Evolutionary conservation across 2,113 vertebrate genomes (phyloP), one percentile per base, ranked within the genome.

Genomic region (Pluvialis apricaria): DNA sequence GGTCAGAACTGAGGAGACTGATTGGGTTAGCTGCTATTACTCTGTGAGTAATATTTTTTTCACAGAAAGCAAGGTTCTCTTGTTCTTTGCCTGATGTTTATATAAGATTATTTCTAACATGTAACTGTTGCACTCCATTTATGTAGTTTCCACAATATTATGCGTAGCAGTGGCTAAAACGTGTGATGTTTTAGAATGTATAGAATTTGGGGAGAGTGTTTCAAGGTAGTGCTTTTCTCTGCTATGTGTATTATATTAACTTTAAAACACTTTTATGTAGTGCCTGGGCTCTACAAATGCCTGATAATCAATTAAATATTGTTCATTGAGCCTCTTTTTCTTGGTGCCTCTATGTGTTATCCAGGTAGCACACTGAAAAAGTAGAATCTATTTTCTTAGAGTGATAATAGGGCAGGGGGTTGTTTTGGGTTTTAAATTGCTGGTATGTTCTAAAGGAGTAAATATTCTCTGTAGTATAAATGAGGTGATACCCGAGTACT

Each of bases 21-120:
- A 8, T 10, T 7, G 3, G 4, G 3, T 36, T 62, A 34, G 6
- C 7, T n/a, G n/a, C n/a, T n/a, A n/a, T n/a, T 78, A 3, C 6
- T 52, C 2, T 7, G 7, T 58, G 5, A 40, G 20, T 70, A 4
- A 5, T 6, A 1, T 6, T 47, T 21, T 26, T 38, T 24, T 21
- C 3, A 1, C 2, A 18, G 12, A 24, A 42, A 45, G 7, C 4
- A 10, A 32, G 5, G 0, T 4, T 62, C 0, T 76, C 3, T 4
- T 51, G 8, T 54, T 61, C 3, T 24, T 68, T 78, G 1, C 3
- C 0, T 6, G 13, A 10, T 68, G 4, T 6, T 45, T 32, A 18
- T 0, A 5, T 38, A 17, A 51, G 44, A 11, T 3, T 66, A 0
- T 44, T 51, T 80, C 2, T 10, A 10, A 12, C 0, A 0, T 3